These are phyloP conservation scores for Alsophila aescularia DNA, from an alignment of 2,888 invertebrate genomes.

Conservation along the genomic window DNA sequence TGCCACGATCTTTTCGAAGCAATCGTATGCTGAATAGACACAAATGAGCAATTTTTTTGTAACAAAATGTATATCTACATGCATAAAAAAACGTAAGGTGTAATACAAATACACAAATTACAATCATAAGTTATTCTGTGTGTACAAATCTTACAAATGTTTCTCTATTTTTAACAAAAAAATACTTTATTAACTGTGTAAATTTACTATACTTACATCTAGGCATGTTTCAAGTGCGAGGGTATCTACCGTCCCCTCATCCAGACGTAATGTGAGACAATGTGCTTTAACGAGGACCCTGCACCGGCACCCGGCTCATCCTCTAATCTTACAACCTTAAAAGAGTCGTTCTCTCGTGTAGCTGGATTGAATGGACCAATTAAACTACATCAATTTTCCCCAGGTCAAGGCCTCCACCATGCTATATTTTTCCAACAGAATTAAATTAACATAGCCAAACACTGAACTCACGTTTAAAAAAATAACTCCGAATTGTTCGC, in stretches of 20 bases:
- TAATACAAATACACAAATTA: too few species aligned
- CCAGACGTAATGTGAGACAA: constrained; percentile 50
- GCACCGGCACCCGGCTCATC: constrained; percentile 37
- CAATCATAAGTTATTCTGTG: too few species aligned
- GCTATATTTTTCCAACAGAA: constrained; percentile 13
- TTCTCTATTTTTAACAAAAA: too few species aligned
- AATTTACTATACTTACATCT: constrained; percentile 6
- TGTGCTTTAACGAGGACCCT: constrained; percentile 49
- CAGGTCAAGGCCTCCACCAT: constrained; percentile 21
- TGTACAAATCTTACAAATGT: too few species aligned
- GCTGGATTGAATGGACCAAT: constrained; percentile 36
- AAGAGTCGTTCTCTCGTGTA: constrained; percentile 45
- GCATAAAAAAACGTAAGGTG: too few species aligned
- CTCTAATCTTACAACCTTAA: constrained; percentile 49
- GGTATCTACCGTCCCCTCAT: constrained; percentile 36
- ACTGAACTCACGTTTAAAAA: constrained; percentile 7
- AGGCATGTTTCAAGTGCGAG: constrained; percentile 17
- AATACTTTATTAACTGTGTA: not conserved
- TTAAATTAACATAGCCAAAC: constrained; percentile 11
- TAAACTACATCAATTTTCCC: constrained; percentile 21
- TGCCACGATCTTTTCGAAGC: too few species aligned
- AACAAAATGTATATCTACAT: too few species aligned
- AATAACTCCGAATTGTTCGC: constrained; percentile 2
- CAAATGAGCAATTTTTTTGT: too few species aligned
- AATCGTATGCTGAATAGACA: too few species aligned